Base-by-base conservation (phyloP, 2,113 vertebrate species). In the Tachycineta bicolor region DNA sequence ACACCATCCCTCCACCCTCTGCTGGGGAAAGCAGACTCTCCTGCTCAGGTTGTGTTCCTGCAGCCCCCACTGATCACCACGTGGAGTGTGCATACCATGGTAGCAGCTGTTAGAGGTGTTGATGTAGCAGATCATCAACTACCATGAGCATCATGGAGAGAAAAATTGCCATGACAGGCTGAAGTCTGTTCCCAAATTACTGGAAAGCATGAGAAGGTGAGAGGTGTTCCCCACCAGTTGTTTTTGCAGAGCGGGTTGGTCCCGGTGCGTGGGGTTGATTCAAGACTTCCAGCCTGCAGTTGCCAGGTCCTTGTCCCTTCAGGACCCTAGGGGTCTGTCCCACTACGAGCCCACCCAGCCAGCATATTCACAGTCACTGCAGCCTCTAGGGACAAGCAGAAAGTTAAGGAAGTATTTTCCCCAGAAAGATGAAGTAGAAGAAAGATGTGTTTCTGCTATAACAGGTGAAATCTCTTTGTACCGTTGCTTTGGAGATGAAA, bases 111-210 rank as follows among this genome's bases (percentile, higher is more conserved):
- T 60, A 12, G 80, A 92, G 69, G 91, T 78, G 89, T 65, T 82
- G 89, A 89, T 68, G 60, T 70, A 68, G 65, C 93, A 95, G 89
- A 71, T 94, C 69, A 20, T 93, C 76, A 83, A 21, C 90, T 70
- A 33, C 82, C 68, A 8, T 9, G 34, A 80, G 33, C 11, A 26
- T 80, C 43, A 53, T 0, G 2, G 63, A 43, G 76, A 77, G 83
- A 65, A 88, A 83, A 95, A 69, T 0, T 3, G 39, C 86, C 29
- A 0, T 86, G 94, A 82, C 69, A 82, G 44, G 58, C 49, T 64
- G 69, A 81, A 87, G 44, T 78, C 89, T 84, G 69, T 87, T 94
- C 63, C 83, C 76, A 83, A 81, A 80, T 83, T 75, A 83, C 62
- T 77, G 80, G 83, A 34, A 92, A 89, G 80, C 52, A 9, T 14